Base-by-base conservation (phyloP, 2,888 invertebrate genomes). In the Alentia gelatinosa region DNA sequence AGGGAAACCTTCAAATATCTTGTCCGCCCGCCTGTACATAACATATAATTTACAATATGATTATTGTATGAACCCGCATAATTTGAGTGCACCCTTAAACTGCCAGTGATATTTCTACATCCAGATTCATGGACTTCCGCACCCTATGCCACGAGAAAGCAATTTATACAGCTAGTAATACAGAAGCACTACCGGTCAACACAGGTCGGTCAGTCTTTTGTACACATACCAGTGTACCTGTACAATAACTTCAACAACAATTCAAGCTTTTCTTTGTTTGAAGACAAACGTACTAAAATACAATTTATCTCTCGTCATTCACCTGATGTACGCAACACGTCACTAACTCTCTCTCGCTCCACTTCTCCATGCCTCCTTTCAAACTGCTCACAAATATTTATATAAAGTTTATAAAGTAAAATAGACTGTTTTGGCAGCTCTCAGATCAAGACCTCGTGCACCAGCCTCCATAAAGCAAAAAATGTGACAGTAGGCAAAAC, bases 221-320 rank as follows among this genome's bases (percentile, higher is more conserved):
- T 79, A 79, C 79, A 79, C 79, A 79, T 37, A 39, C n/a, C 37
- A 79, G 39, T 79, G 37, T 79, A 79, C 79, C 79, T 79, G 79
- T 79, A 79, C 79, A 79, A 39, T 79, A 37, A 79, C 79, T 33
- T 79, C 79, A 79, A 79, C 79, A 79, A 79, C 79, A 79, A 79
- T 79, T 79, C 79, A 79, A 79, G 79, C 37, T 79, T n/a, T n/a
- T 79, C 79, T 33, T 79, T 37, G 1, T 79, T 79, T 47, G 5
- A 30, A 26, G 33, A 33, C 30, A 74, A 74, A 74, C 74, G 30
- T 33, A 74, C 33, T 74, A 33, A n/a, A 68, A 12, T 19, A 12
- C 9, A 63, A 12, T 63, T 5, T 12, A 5, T 63, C 26, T n/a
- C 4, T 68, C 68, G n/a, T 30, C 5, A 56, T 19, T n/a, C 56